A percentile compares a stretch with the other conserved stretches of the same genome.
Conservation (phyloP, 2,113 vertebrate genomes). For the Anseranas semipalmata region DNA sequence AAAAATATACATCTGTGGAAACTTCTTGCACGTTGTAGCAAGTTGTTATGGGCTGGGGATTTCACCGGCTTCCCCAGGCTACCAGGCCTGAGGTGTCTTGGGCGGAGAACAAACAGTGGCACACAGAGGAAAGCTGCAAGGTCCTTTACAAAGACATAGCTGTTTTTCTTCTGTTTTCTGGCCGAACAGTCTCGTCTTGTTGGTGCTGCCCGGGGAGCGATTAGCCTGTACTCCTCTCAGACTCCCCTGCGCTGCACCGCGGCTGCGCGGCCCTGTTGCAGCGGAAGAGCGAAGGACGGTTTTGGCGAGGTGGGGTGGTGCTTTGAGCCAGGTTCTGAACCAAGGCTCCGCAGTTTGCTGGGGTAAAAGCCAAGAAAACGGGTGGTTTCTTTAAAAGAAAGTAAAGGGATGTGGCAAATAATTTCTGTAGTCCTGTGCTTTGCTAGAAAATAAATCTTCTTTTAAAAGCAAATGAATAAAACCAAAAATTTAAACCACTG, state of each 20-base stretch:
- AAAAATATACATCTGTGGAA: neutral
- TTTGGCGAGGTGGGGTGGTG: neutral
- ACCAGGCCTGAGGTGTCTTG: neutral
- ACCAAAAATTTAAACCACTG: neutral
- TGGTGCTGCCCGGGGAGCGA: neutral
- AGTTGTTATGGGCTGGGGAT: neutral
- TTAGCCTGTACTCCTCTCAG: neutral
- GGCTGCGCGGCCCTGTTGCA: neutral
- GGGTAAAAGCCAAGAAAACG: neutral
- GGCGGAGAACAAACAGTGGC: neutral
- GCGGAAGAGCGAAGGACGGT: neutral
- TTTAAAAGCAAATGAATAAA: neutral
- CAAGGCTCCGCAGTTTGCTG: neutral
- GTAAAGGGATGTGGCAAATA: neutral
- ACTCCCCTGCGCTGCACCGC: neutral
- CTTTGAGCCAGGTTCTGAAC: neutral
- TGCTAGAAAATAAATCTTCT: neutral
- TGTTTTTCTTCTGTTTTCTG: neutral
- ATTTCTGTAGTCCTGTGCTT: neutral
- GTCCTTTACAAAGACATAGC: neutral
- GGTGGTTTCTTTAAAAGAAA: neutral
- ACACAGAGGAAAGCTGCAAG: neutral
- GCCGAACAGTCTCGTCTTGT: neutral
- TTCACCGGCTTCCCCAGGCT: neutral
- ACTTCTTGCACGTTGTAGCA: neutral